Conservation (phyloP, 2,797 vertebrate species). For the Corythornis leucogaster region DNA sequence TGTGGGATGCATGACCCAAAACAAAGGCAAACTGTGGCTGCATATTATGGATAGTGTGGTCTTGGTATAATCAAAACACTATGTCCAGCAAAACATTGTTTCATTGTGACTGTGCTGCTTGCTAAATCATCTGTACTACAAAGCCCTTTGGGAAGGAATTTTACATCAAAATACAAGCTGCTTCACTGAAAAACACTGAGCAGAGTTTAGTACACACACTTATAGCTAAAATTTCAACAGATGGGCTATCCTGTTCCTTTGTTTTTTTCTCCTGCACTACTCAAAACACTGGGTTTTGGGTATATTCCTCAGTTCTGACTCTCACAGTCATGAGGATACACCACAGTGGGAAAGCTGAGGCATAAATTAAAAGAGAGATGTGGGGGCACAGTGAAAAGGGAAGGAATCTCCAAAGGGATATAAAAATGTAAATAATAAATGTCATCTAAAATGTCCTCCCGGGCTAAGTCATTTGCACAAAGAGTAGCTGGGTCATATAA, state of each 20-base stretch:
- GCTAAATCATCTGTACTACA: neutral
- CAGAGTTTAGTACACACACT: neutral
- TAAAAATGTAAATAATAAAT: constrained; percentile 37
- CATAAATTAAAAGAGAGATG: neutral
- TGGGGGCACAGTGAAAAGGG: neutral
- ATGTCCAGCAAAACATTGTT: neutral
- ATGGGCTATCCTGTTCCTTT: neutral
- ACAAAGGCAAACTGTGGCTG: neutral
- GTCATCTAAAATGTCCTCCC: neutral
- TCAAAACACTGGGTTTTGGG: neutral
- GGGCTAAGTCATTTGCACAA: neutral
- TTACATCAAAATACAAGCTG: neutral
- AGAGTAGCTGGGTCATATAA: neutral
- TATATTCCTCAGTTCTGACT: neutral
- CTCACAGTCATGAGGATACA: neutral
- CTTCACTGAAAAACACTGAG: neutral
- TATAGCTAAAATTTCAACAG: neutral
- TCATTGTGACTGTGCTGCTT: neutral
- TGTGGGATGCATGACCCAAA: neutral
- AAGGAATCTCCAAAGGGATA: neutral
- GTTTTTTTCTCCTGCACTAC: neutral
- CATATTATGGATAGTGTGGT: rapidly evolving
- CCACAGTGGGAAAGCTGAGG: neutral
- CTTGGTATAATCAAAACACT: neutral
- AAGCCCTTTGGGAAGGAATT: neutral